Percentiles rank a stretch among this genome's conserved stretches.
Conservation (phyloP, 92 coral and sea anemone species). For the Epizoanthus stellaris region DNA sequence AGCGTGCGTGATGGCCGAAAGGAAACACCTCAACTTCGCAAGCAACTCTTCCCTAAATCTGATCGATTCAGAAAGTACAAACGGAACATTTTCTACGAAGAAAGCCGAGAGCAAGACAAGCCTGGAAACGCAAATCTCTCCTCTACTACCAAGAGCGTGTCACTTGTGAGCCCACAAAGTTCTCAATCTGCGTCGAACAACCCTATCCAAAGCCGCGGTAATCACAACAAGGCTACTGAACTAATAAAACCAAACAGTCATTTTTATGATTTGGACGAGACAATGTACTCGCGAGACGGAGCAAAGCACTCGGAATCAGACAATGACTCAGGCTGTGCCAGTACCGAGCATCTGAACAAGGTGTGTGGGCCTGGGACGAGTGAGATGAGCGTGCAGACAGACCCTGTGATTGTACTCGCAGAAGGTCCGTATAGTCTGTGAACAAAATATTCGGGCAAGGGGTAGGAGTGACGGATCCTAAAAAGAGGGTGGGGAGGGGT, state of each 20-base stretch:
- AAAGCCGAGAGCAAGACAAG: slow-evolving; percentile 28
- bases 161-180: slow-evolving; percentile 10
- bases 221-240: neutral
- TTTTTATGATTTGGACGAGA: slow-evolving; percentile 28
- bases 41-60: slow-evolving; percentile 30
- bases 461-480: slow-evolving; percentile 6
- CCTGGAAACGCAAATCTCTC: neutral
- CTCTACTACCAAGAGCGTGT: neutral
- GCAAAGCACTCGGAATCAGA: slow-evolving; percentile 31
- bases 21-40: slow-evolving; percentile 23
- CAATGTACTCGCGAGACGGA: neutral
- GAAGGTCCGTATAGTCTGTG: slow-evolving; percentile 54
- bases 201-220: neutral
- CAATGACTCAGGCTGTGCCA: slow-evolving; percentile 38
- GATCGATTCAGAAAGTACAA: slow-evolving; percentile 36
- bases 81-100: slow-evolving; percentile 31
- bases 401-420: slow-evolving; percentile 51
- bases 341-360: slow-evolving; percentile 45
- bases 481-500: no score
- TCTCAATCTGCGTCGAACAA: neutral
- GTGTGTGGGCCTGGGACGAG: slow-evolving; percentile 45
- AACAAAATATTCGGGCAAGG: slow-evolving; percentile 27
- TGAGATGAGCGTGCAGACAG: slow-evolving; percentile 44
- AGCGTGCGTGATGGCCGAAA: neutral
- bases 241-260: neutral